A percentile compares a stretch with the other conserved stretches of the same genome.
phyloP scores from a whole-genome alignment of 2,797 vertebrate species.

The Phyllotis vaccarum region DNA sequence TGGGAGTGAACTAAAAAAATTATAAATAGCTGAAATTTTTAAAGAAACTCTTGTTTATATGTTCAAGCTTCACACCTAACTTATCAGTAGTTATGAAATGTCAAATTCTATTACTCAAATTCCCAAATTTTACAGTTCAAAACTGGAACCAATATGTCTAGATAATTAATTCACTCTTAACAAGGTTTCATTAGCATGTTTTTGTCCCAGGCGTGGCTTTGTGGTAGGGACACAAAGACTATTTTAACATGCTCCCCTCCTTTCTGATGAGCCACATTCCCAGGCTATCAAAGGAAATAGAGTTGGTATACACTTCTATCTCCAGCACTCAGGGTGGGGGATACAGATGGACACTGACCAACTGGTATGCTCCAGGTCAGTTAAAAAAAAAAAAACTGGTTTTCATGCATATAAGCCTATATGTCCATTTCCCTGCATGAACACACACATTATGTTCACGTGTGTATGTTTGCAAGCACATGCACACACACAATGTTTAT shows the following conservation, averaged over 20 bases:
- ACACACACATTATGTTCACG: background rate
- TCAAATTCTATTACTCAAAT: background rate
- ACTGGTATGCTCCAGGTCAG: background rate
- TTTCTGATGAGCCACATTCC: background rate
- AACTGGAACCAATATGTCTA: background rate
- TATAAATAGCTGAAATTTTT: background rate
- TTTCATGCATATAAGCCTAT: background rate
- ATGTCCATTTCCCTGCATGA: background rate
- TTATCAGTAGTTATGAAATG: background rate
- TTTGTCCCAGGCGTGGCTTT: background rate
- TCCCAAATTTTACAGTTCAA: background rate
- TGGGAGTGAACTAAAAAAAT: background rate
- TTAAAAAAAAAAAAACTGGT: background rate
- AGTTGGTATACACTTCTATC: background rate
- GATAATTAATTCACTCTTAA: background rate
- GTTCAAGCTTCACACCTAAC: background rate
- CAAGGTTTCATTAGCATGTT: background rate
- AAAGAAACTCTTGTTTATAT: background rate
- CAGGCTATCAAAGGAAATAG: background rate
- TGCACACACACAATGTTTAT: background rate
- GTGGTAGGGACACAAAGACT: background rate
- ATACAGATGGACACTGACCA: background rate
- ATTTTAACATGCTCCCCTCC: background rate
- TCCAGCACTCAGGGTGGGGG: background rate
- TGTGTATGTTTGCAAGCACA: background rate